A percentile compares a stretch with the other conserved stretches of the same genome.
Conservation (phyloP, 2,113 vertebrate genomes). For the Tyto alba region DNA sequence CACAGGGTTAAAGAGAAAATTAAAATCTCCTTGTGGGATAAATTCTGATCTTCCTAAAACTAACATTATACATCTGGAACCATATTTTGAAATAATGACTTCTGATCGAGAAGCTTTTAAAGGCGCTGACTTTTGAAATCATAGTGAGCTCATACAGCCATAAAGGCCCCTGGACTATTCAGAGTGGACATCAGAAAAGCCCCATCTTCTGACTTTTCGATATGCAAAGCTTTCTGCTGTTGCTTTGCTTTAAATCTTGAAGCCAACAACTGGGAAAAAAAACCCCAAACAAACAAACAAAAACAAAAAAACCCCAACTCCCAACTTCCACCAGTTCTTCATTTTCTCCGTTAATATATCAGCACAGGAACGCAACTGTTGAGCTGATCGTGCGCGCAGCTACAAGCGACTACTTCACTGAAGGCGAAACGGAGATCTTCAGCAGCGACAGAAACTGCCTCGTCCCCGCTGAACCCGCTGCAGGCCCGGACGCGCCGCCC, state of each 20-base stretch:
- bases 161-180: background rate
- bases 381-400: background rate
- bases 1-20: background rate
- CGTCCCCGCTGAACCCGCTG: rapidly evolving
- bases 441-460: background rate
- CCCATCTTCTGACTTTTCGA: background rate
- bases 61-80: background rate
- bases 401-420: too few species aligned
- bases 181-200: background rate
- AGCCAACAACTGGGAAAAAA: background rate
- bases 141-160: background rate
- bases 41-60: background rate
- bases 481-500: rapidly evolving
- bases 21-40: background rate
- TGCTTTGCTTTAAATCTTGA: background rate
- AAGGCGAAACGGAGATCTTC: background rate
- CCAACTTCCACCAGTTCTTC: background rate
- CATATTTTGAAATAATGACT: background rate
- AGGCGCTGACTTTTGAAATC: background rate
- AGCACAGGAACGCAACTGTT: background rate
- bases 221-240: background rate
- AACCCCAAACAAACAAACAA: too few species aligned
- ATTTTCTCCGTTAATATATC: background rate
- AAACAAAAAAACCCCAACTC: rapidly evolving
- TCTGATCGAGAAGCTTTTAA: background rate